These are phyloP conservation scores for Hemicentrotus pulcherrimus DNA, from an alignment of 35 echinoderm and acorn worm species.

Conservation along the genomic window DNA sequence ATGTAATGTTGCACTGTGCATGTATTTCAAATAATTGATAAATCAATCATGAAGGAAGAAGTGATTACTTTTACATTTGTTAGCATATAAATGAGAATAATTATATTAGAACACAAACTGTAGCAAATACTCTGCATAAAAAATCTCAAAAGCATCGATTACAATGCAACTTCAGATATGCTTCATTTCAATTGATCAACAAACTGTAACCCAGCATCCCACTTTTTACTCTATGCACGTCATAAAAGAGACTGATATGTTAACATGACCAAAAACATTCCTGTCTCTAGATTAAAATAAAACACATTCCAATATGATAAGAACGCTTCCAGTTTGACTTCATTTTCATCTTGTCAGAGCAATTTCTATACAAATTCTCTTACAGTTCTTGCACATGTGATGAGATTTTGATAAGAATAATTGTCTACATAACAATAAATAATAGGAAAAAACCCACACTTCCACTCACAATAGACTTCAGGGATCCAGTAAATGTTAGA, in stretches of 20 bases:
- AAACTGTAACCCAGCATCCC: not conserved
- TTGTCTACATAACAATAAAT: not conserved
- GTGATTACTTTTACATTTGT: constrained; percentile 4
- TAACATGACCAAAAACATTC: not conserved
- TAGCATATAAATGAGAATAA: not conserved
- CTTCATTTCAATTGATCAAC: not conserved
- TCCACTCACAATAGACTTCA: not conserved
- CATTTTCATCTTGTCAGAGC: not conserved
- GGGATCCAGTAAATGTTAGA: not conserved
- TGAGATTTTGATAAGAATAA: not conserved
- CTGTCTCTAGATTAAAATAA: not conserved
- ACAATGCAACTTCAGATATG: not conserved
- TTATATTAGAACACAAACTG: not conserved
- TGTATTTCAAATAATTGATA: too few relatives aligned
- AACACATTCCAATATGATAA: not conserved
- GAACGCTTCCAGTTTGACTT: not conserved
- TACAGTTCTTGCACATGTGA: not conserved
- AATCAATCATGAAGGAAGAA: not conserved
- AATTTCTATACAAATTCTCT: not conserved
- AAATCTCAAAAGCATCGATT: not conserved
- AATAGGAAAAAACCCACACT: not conserved
- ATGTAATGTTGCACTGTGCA: not conserved
- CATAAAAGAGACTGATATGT: not conserved
- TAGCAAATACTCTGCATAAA: not conserved
- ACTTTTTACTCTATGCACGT: not conserved